These are phyloP conservation scores for Hymenochirus boettgeri DNA, from an alignment of 2,113 vertebrate species.

Conservation along the genomic window DNA sequence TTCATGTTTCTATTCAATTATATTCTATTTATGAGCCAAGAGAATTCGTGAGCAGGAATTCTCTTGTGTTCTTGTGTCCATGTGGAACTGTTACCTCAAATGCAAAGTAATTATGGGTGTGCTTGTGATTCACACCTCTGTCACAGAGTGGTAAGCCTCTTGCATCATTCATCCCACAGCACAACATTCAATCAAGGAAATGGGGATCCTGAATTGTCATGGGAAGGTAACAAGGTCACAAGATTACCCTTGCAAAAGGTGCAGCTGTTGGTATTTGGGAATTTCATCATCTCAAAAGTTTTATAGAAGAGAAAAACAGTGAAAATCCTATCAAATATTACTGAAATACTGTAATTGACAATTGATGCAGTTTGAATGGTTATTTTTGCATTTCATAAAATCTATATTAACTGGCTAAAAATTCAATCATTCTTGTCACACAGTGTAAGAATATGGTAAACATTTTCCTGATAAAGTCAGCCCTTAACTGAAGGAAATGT, in stretches of 20 bases:
- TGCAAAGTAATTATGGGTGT: slow-evolving; percentile 4
- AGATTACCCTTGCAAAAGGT: slow-evolving; percentile 18
- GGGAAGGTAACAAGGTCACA: slow-evolving; percentile 13
- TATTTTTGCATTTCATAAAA: too few relatives aligned
- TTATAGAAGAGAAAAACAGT: too few relatives aligned
- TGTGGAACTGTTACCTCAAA: slow-evolving; percentile 24
- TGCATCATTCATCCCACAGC: slow-evolving; percentile 3
- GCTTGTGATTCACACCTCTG: slow-evolving; percentile 19
- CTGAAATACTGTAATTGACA: too few relatives aligned
- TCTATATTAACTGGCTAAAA: too few relatives aligned
- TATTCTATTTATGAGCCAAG: neutral
- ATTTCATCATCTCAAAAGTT: neutral
- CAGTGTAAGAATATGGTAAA: too few relatives aligned
- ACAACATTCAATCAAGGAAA: slow-evolving; percentile 12
- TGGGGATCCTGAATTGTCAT: slow-evolving; percentile 18
- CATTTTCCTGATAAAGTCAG: too few relatives aligned
- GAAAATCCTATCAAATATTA: too few relatives aligned
- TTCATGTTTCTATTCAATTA: neutral
- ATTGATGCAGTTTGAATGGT: too few relatives aligned
- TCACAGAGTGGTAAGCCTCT: neutral
- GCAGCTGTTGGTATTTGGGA: neutral
- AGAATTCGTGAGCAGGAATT: slow-evolving; percentile 1
- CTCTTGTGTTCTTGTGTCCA: slow-evolving; percentile 13
- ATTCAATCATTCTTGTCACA: too few relatives aligned
- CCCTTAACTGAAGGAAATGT: too few relatives aligned